Evolutionary conservation across 2,113 vertebrate species (phyloP), one percentile per base, ranked within the genome.

Genomic region (Tragelaphus buxtoni): DNA sequence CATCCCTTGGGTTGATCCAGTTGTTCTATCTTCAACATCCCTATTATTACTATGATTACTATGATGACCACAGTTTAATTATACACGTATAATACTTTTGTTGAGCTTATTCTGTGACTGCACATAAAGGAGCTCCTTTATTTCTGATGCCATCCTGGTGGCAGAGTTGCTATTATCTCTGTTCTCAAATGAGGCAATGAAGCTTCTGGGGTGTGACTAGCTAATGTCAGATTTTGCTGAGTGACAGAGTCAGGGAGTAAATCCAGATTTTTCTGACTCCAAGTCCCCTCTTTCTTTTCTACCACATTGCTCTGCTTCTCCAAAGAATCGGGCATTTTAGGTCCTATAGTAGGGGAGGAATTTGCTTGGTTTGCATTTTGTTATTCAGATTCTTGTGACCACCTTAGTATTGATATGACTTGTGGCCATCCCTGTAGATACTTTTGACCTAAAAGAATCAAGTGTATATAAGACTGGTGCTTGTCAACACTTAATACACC

Each of bases 311-410:
- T 47, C 35, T 26, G 14, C 26, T 13, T 88, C 7, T 76, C 49
- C 35, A 42, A 51, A 87, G 88, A 83, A 74, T 1, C 3, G 26
- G 10, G 53, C 4, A 13, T 53, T 63, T 88, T 53, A 30, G 32
- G 32, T 30, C 26, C 77, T 53, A 35, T 30, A 42, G 16, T 56
- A 82, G 49, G 13, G 35, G 39, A 88, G 53, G 20, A 96, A 81
- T 72, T 85, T 14, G 77, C 24, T 74, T 32, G 42, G 82, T 86
- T 88, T 93, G 53, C 35, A 45, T 82, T 91, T 83, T 85, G 60
- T 89, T 90, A 39, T 96, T 97, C 80, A 58, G 76, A 90, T 89
- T 89, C 58, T 80, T 77, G 82, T 24, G 63, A 85, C 63, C 13
- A 32, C 63, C 20, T 81, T 45, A 89, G 69, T 65, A 55, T 56